phyloP scores from a whole-genome alignment of 1,140 invertebrate species.

The Ridgeia piscesae region DNA sequence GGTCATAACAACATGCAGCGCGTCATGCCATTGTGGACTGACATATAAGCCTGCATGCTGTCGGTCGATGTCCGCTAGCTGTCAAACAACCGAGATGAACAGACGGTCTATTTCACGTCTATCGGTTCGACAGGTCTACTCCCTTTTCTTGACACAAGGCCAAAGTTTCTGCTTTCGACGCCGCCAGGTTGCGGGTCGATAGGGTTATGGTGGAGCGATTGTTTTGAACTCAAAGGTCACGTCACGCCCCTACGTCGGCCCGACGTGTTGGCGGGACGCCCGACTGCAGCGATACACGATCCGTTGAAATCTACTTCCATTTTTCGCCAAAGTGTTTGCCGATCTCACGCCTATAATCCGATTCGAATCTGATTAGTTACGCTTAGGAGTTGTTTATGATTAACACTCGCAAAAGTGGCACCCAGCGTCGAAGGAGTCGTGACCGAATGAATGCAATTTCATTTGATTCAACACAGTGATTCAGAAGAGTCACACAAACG shows the following conservation, averaged over 20 bases:
- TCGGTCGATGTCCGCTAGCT: neutral
- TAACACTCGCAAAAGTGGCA: neutral
- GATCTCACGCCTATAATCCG: neutral
- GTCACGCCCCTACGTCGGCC: too few species aligned
- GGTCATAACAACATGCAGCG: too few species aligned
- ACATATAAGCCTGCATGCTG: too few species aligned
- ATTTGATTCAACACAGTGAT: neutral
- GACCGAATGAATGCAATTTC: neutral
- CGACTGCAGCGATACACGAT: neutral
- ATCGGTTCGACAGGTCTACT: neutral
- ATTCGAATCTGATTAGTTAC: neutral
- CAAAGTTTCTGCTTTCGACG: neutral
- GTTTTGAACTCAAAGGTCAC: slow-evolving; percentile 1
- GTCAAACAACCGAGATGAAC: neutral
- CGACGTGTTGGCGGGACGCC: too few species aligned
- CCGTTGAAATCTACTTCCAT: neutral
- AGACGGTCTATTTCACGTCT: neutral
- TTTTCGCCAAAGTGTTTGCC: neutral
- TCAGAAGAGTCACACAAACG: neutral
- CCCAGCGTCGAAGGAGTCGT: neutral
- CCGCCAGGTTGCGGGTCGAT: neutral
- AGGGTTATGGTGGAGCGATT: neutral
- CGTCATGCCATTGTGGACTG: too few species aligned
- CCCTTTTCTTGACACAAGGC: neutral
- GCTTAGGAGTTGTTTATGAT: neutral